These are phyloP conservation scores for Acrossocheilus wenchowensis DNA, from an alignment of 2,797 vertebrate species.

Conservation along the genomic window DNA sequence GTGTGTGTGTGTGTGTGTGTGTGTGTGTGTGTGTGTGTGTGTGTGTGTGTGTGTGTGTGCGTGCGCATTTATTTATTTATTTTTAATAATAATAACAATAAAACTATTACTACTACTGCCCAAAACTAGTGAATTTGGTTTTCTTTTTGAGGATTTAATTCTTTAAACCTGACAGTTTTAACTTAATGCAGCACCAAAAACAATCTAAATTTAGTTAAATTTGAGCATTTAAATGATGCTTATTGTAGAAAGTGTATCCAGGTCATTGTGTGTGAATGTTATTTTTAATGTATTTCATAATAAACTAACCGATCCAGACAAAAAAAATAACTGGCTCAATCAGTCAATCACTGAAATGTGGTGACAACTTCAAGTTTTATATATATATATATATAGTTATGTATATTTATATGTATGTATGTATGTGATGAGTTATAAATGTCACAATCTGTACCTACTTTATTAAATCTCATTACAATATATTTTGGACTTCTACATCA, in stretches of 20 bases:
- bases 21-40: no score
- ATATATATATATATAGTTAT: background rate
- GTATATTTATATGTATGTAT: background rate
- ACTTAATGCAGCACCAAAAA: background rate
- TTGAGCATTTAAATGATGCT: background rate
- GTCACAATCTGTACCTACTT: background rate
- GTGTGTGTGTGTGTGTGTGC: no score
- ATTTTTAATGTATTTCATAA: background rate
- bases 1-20: no score
- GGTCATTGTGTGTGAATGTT: no score
- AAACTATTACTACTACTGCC: background rate
- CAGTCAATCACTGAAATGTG: background rate
- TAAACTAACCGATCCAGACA: background rate
- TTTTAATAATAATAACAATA: no score
- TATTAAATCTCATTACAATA: background rate
- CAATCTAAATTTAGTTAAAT: background rate
- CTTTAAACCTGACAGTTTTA: background rate
- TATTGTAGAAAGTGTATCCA: background rate
- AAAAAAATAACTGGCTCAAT: background rate
- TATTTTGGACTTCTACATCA: background rate
- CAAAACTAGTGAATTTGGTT: background rate
- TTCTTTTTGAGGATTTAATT: background rate
- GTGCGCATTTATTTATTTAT: no score
- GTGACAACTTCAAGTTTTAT: background rate
- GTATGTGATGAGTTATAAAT: conserved; percentile 3